phyloP scores from a whole-genome alignment of 1,140 invertebrate species.

The Holotrichia oblita region DNA sequence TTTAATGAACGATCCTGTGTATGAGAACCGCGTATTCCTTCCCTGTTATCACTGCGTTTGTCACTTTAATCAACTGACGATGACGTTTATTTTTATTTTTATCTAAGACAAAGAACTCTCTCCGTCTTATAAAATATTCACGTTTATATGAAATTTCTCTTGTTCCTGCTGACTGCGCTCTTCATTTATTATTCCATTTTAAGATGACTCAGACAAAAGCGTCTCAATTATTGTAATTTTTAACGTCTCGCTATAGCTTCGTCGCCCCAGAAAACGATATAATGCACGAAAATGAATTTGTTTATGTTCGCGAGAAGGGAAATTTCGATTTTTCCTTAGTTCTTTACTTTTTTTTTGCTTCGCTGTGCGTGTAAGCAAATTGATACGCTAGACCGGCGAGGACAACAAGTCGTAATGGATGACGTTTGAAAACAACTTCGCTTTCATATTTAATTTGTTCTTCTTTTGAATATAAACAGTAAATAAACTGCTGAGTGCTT shows the following conservation, averaged over 20 bases:
- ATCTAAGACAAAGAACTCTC: background rate
- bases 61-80: constrained; percentile 29
- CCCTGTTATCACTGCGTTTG: background rate
- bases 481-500: too few relatives aligned
- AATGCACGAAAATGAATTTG: constrained; percentile 14
- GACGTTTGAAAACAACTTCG: too few relatives aligned
- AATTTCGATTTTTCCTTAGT: background rate
- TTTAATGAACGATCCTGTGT: too few relatives aligned
- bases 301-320: background rate
- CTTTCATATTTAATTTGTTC: too few relatives aligned
- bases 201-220: constrained; percentile 28
- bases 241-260: constrained; percentile 3
- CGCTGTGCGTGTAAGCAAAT: background rate
- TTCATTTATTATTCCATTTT: constrained; percentile 30
- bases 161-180: background rate
- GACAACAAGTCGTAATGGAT: background rate
- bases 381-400: background rate
- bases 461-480: too few relatives aligned
- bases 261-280: background rate
- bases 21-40: background rate
- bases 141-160: constrained; percentile 24
- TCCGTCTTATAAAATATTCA: constrained; percentile 12
- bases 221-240: constrained; percentile 31
- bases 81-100: constrained; percentile 27
- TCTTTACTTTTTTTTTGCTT: background rate